These are phyloP conservation scores for Smutsia gigantea DNA, from an alignment of 2,797 vertebrate species.

Conservation along the genomic window DNA sequence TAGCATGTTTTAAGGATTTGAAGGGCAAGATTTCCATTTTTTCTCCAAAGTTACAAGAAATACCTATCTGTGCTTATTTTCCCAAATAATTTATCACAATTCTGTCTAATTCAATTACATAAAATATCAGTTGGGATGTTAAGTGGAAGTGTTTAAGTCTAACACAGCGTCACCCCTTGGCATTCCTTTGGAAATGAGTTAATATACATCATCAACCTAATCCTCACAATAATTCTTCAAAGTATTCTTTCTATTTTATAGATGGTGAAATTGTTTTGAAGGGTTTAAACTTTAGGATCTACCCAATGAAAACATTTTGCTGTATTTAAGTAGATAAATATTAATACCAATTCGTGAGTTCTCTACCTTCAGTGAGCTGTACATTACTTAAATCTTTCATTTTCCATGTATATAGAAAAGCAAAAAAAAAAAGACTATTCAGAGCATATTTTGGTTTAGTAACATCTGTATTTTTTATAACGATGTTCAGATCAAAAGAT, in stretches of 20 bases:
- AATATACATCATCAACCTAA: background rate
- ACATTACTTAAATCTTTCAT: background rate
- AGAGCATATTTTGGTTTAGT: background rate
- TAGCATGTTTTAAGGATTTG: background rate
- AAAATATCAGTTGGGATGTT: background rate
- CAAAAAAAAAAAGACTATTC: background rate
- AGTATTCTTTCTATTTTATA: background rate
- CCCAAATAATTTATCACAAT: background rate
- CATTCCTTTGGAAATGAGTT: background rate
- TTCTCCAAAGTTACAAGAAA: background rate
- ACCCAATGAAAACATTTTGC: background rate
- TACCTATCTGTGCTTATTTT: background rate
- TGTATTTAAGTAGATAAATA: background rate
- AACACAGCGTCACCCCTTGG: background rate
- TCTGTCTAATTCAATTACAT: background rate
- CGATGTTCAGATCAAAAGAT: background rate
- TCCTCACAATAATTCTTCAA: background rate
- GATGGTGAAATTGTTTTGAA: background rate
- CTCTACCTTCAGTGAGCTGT: background rate
- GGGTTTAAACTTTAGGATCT: constrained; percentile 24
- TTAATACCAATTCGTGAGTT: background rate
- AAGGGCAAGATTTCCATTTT: background rate
- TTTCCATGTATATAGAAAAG: background rate
- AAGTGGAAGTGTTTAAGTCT: background rate
- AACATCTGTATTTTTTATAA: background rate